phyloP scores from a whole-genome alignment of 2,113 vertebrate species.

The Mobula hypostoma region DNA sequence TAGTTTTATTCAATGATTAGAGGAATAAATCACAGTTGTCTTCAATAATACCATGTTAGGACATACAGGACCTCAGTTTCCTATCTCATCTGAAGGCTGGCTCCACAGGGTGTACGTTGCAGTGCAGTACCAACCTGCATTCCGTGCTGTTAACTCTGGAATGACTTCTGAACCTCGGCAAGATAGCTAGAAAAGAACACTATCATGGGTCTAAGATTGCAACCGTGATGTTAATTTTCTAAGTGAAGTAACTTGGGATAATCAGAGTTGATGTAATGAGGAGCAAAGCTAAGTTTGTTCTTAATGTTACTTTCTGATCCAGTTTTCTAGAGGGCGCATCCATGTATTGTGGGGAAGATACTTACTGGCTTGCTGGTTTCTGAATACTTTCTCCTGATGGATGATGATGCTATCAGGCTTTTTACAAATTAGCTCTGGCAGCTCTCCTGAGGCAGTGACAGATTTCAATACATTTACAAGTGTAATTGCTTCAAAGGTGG shows the following conservation, averaged over 20 bases:
- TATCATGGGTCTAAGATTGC: background rate
- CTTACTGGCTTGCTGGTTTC: background rate
- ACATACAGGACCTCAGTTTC: background rate
- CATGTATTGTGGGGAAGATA: background rate
- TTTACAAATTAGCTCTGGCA: conserved; percentile 27
- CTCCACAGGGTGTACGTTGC: background rate
- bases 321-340: background rate
- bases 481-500: background rate
- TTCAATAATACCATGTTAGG: background rate
- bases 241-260: background rate
- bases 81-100: background rate
- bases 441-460: conserved; percentile 10
- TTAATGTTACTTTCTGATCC: background rate
- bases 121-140: background rate
- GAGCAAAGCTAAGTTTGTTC: background rate
- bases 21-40: too few relatives aligned
- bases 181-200: background rate
- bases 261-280: background rate
- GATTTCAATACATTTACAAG: conserved; percentile 30
- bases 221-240: background rate
- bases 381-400: background rate
- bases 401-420: conserved; percentile 17
- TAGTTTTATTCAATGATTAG: background rate
- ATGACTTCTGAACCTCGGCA: background rate
- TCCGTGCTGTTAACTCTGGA: too few relatives aligned